phyloP scores from a whole-genome alignment of 2,797 vertebrate genomes.

The Aselliscus stoliczkanus region DNA sequence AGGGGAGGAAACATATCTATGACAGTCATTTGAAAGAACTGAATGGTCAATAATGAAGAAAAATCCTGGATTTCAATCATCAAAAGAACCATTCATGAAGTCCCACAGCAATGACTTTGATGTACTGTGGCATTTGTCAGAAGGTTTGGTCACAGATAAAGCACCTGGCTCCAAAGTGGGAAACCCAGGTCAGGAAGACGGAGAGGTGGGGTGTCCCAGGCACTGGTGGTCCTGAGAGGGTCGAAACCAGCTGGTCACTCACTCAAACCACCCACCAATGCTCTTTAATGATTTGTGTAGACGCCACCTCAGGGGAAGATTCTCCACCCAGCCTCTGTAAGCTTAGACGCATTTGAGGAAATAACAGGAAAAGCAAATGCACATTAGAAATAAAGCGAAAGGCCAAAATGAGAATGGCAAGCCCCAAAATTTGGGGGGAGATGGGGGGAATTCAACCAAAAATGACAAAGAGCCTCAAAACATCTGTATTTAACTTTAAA shows the following conservation, averaged over 20 bases:
- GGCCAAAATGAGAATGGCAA: background rate
- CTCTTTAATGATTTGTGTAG: background rate
- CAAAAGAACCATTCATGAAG: background rate
- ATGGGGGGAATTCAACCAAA: background rate
- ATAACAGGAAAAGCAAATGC: background rate
- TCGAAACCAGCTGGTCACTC: background rate
- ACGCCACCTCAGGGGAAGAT: background rate
- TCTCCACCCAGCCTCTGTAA: background rate
- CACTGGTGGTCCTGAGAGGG: background rate
- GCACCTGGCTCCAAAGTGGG: background rate
- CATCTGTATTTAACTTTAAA: background rate
- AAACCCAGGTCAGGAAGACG: background rate
- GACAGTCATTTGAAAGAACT: background rate
- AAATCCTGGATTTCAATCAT: background rate
- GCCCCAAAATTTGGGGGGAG: background rate
- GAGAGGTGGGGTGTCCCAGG: background rate
- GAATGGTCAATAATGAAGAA: background rate
- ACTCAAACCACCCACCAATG: background rate
- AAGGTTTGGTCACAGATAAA: background rate
- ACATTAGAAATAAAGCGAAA: too few relatives aligned
- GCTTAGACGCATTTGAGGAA: background rate
- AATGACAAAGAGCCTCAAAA: background rate
- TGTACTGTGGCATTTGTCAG: background rate
- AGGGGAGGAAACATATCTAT: background rate
- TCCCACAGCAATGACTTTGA: background rate